Percentiles rank a stretch among this genome's conserved stretches.
Conservation (phyloP, 2,797 vertebrate genomes). For the Odontamblyopus lacepedii region DNA sequence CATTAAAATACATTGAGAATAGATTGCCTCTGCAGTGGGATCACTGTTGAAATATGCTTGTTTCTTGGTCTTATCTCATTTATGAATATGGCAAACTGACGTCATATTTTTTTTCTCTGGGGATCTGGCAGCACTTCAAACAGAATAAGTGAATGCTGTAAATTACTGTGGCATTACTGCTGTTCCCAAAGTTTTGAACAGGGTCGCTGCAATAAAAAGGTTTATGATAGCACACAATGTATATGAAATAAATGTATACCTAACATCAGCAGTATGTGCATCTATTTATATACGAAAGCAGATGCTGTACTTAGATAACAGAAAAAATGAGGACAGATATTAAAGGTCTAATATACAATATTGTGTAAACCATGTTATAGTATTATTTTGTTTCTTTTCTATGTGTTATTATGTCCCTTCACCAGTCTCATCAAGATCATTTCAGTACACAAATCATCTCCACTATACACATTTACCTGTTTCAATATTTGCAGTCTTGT, state of each 20-base stretch:
- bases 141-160: slow-evolving; percentile 34
- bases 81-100: slow-evolving; percentile 39
- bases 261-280: slow-evolving; percentile 17
- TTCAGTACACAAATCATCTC: neutral
- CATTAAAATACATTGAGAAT: neutral
- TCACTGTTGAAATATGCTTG: slow-evolving; percentile 10
- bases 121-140: slow-evolving; percentile 45
- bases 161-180: slow-evolving; percentile 33
- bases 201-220: neutral
- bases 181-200: slow-evolving; percentile 26
- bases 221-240: neutral
- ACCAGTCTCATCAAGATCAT: neutral
- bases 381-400: no score
- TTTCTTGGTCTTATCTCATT: slow-evolving; percentile 43
- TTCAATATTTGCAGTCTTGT: neutral
- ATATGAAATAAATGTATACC: slow-evolving; percentile 27
- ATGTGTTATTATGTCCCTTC: neutral
- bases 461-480: neutral
- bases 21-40: slow-evolving; percentile 15
- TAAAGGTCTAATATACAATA: neutral
- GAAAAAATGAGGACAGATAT: slow-evolving; percentile 2
- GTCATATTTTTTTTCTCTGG: slow-evolving; percentile 41
- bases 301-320: slow-evolving; percentile 4
- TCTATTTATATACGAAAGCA: slow-evolving; percentile 13
- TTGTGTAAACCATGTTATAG: no score